These are phyloP conservation scores for Helarctos malayanus DNA, from an alignment of 2,797 vertebrate species.

Conservation along the genomic window DNA sequence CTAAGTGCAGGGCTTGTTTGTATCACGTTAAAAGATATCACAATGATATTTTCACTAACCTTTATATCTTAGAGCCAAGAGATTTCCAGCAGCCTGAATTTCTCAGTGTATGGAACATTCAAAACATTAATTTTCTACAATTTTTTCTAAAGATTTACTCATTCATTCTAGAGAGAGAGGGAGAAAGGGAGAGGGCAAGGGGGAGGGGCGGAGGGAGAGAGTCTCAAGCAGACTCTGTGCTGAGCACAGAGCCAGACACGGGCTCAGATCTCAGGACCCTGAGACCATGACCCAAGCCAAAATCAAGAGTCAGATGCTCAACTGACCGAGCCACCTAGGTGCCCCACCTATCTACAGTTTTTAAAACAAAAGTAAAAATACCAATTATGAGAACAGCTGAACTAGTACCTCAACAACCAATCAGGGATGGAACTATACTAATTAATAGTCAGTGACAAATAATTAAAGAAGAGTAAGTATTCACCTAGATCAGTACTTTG, in stretches of 20 bases:
- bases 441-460: conserved; percentile 44
- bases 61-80: conserved; percentile 40
- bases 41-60: background rate
- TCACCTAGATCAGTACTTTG: background rate
- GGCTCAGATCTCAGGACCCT: background rate
- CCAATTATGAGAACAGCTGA: background rate
- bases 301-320: background rate
- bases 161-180: background rate
- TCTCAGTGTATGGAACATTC: background rate
- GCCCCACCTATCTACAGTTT: background rate
- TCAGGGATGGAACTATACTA: background rate
- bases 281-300: background rate
- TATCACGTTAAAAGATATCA: background rate
- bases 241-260: background rate
- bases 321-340: background rate
- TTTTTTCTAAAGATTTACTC: background rate
- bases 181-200: background rate
- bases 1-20: background rate
- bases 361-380: conserved; percentile 60
- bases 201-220: background rate
- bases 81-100: background rate
- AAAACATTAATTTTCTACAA: conserved; percentile 17
- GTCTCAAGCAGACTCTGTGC: background rate
- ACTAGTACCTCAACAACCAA: background rate
- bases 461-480: conserved; percentile 7